phyloP scores from a whole-genome alignment of 1,140 invertebrate species.

The Drosophila gunungcola region DNA sequence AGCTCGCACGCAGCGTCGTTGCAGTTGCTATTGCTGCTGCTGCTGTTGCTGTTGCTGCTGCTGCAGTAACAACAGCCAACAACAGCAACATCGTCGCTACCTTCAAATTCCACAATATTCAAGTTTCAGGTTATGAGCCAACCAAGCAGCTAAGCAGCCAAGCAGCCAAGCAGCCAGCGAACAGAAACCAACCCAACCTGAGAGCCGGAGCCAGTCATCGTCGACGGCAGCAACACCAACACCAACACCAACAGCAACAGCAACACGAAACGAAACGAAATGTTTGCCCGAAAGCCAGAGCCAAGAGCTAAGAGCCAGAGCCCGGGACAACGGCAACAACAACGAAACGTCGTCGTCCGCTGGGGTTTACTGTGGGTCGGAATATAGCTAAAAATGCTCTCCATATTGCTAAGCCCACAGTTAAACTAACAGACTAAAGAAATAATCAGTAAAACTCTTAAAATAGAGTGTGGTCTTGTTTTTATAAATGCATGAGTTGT shows the following conservation, averaged over 20 bases:
- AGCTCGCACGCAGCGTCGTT: slow-evolving; percentile 73
- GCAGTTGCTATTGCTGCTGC: slow-evolving; percentile 34
- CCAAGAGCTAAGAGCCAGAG: slow-evolving; percentile 62
- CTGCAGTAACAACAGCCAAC: slow-evolving; percentile 26
- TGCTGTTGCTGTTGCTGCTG: slow-evolving; percentile 41
- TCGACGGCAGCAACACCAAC: slow-evolving; percentile 37
- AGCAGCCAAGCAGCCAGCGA: slow-evolving; percentile 21
- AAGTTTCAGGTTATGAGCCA: slow-evolving; percentile 83
- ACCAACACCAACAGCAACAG: slow-evolving; percentile 28
- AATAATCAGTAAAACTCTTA: no score
- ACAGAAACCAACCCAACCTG: slow-evolving; percentile 62
- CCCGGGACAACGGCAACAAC: slow-evolving; percentile 46
- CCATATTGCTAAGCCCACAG: background rate
- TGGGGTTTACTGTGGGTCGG: slow-evolving; percentile 45
- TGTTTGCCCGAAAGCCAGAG: slow-evolving; percentile 77
- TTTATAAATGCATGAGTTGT: no score
- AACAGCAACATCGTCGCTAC: slow-evolving; percentile 59
- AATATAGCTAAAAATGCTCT: background rate
- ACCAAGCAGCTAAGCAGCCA: slow-evolving; percentile 42
- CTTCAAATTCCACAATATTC: slow-evolving; percentile 83
- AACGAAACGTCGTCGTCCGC: slow-evolving; percentile 63
- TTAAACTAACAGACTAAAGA: no score
- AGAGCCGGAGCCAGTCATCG: slow-evolving; percentile 75
- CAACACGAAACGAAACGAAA: slow-evolving; percentile 61
- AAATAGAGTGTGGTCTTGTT: no score